Evolutionary conservation across 2,888 invertebrate species (phyloP).

Genomic region (Polydrusus tereticollis): DNA sequence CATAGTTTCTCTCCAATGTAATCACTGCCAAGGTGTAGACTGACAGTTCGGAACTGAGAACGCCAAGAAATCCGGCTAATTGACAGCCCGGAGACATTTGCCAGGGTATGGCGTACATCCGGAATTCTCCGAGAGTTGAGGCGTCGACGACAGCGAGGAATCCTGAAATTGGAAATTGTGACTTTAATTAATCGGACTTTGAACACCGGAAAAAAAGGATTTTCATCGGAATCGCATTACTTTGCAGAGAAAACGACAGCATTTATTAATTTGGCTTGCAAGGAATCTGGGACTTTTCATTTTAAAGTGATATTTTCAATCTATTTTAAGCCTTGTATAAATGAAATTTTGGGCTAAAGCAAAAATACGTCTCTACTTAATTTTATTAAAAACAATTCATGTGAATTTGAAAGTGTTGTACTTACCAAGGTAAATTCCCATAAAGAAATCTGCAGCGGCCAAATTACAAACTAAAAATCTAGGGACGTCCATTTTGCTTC

Average conservation of each 20-base stretch:
- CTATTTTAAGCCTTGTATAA: too few relatives aligned
- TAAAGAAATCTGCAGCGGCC: conserved; percentile 96
- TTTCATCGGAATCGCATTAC: conserved; percentile 5
- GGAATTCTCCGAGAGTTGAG: conserved; percentile 94
- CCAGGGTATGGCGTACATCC: conserved; percentile 97
- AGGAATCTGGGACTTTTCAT: not conserved
- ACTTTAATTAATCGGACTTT: conserved; percentile 18
- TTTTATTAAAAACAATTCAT: too few relatives aligned
- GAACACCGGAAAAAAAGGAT: not conserved
- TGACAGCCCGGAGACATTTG: conserved; percentile 95
- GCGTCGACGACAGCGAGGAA: conserved; percentile 96
- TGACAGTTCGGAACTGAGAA: conserved; percentile 92
- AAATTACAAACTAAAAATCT: conserved; percentile 96
- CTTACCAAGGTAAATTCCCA: conserved; percentile 92
- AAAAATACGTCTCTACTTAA: not conserved
- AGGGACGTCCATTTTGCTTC: conserved; percentile 96
- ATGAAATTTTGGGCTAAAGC: too few relatives aligned
- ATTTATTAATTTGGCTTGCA: not conserved
- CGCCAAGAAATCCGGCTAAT: conserved; percentile 94
- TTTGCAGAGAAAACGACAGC: not conserved
- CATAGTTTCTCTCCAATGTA: conserved; percentile 95
- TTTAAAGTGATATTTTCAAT: not conserved
- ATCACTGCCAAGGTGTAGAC: conserved; percentile 97
- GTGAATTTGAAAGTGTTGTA: not conserved
- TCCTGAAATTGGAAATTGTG: conserved; percentile 70